Base-by-base conservation (phyloP, 2,888 invertebrate species). In the Sympetrum striolatum region DNA sequence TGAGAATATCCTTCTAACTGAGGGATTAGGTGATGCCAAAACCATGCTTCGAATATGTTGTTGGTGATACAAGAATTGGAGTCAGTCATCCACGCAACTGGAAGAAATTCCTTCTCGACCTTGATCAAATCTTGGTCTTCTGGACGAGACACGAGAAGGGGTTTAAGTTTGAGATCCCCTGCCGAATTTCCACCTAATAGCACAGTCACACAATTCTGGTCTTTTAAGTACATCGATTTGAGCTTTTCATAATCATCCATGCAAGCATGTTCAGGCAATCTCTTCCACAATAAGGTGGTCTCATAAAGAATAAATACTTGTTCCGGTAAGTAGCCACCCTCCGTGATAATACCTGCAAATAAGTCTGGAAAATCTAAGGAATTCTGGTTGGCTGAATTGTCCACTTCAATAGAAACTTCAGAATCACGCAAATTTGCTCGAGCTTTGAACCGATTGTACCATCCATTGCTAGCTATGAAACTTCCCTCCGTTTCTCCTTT, bases 241-340 rank as follows among this genome's bases (percentile, higher is more conserved):
- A 4, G 31, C 82, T 44, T 58, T 81, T 48, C 48, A n/a, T 81
- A 22, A 44, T 81, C 44, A 14, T 10, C 44, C 25, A 25, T 81
- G 25, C 5, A 81, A 44, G 48, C 44, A 22, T 10, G 48, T 8
- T 48, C 44, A 48, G 81, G 48, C 81, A 81, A n/a, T 81, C 44
- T 48, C 44, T 81, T 80, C 80, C 80, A 80, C 22, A 80, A 80
- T 37, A 37, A 5, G 25, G 44, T 48, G 3, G n/a, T 81, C 48
- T 81, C 25, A 48, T 81, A 22, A 4, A 48, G 6, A 15, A 90
- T 92, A 91, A 92, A 92, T 90, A 92, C 91, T 90, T 92, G 92
- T 90, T 91, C 91, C 82, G 92, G 91, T 79, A 90, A 91, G 91
- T 92, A 92, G 91, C 91, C 92, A 86, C 91, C 91, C 60, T 92